Base-by-base conservation (phyloP, 2,888 invertebrate genomes). In the Gerris lacustris region DNA sequence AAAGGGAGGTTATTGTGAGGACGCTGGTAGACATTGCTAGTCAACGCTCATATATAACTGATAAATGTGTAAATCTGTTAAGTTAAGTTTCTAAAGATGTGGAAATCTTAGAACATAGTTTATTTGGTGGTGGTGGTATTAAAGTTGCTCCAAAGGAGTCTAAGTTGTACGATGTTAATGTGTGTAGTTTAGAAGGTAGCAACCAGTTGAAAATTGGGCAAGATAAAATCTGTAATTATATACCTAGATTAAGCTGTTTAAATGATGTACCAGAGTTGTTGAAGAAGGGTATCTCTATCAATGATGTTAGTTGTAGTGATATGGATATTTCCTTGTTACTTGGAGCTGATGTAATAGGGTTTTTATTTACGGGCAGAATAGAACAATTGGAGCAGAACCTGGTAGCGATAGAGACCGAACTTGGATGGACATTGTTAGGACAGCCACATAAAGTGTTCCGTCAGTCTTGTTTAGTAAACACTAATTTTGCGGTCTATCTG, bases 71-170 rank as follows among this genome's bases (percentile, higher is more conserved):
- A 18, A 2, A 69, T 43, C 2, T 5, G 5, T 63, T 70, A 43
- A 55, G 55, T 11, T 15, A 2, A n/a, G 31, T 31, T 17, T 44
- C 64, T 47, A 44, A 17, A n/a, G 5, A 66, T 47, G 67, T 43
- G n/a, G 70, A 70, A 43, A 45, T 9, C n/a, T n/a, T 70, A 11
- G 55, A 67, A 7, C 70, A 70, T 68, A 67, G 17, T 17, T 66
- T 70, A n/a, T 70, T 70, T 70, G 70, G 70, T 45, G n/a, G n/a
- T n/a, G n/a, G n/a, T n/a, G 67, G 70, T 2, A 44, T 43, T 45
- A 66, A 31, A 17, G 31, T 31, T 7, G 18, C n/a, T 44, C 67
- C 17, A 45, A 45, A 18, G 2, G 64, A 70, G 17, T 45, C 43
- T 69, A 31, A 43, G 17, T 9, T 18, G 18, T 70, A 67, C 31